Percentiles rank a stretch among this genome's conserved stretches.
These are phyloP conservation scores for Rhipidura dahli DNA, from an alignment of 2,113 vertebrate species.

Conservation along the genomic window DNA sequence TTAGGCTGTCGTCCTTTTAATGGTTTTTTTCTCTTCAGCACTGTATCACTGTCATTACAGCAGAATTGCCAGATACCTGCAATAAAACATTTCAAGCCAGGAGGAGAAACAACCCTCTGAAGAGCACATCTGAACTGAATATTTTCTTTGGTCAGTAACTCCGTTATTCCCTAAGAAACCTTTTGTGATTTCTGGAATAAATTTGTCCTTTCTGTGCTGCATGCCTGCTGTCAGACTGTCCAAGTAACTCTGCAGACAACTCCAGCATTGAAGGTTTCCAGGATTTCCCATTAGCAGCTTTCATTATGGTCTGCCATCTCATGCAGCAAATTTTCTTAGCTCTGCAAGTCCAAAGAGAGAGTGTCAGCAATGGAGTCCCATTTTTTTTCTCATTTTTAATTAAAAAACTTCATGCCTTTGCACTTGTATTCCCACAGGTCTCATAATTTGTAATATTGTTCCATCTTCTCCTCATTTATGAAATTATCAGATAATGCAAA, in stretches of 20 bases:
- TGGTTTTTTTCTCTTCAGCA: background rate
- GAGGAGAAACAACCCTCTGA: background rate
- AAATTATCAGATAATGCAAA: background rate
- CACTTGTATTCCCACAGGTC: background rate
- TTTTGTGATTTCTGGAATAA: background rate
- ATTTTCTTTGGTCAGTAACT: background rate
- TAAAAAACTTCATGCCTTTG: background rate
- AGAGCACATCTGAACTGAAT: background rate
- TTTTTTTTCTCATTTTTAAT: background rate
- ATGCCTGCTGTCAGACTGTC: background rate
- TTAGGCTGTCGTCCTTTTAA: background rate
- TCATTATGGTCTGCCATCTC: background rate
- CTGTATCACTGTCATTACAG: background rate
- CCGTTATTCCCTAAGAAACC: background rate
- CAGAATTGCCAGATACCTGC: background rate
- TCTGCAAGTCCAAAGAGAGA: background rate
- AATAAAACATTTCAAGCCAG: constrained; percentile 20
- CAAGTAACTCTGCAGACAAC: background rate
- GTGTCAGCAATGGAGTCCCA: background rate
- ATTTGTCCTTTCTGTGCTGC: background rate
- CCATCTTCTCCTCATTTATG: background rate
- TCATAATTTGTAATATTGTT: background rate
- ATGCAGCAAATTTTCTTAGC: background rate
- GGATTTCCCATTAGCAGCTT: background rate
- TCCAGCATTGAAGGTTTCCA: background rate